Evolutionary conservation across 2,888 invertebrate species (phyloP).

Genomic region (Chydorus sphaericus): DNA sequence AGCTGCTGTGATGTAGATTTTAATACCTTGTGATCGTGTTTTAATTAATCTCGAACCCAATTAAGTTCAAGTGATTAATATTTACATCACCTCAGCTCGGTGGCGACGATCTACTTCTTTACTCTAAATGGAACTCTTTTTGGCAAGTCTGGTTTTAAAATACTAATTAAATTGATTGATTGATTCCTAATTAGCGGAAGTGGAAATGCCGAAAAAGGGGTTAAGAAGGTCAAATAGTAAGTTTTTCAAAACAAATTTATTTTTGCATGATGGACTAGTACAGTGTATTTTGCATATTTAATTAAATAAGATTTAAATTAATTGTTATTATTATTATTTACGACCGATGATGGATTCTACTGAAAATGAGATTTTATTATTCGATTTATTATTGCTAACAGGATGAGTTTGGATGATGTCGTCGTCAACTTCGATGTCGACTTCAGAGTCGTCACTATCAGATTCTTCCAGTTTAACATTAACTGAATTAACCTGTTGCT

Average conservation of each 20-base stretch:
- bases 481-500: slow-evolving; percentile 16
- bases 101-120: slow-evolving; percentile 6
- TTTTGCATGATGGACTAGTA: too few relatives aligned
- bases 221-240: too few relatives aligned
- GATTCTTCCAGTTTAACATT: slow-evolving; percentile 8
- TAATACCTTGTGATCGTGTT: slow-evolving; percentile 5
- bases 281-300: too few relatives aligned
- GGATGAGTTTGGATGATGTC: neutral
- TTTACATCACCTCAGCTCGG: slow-evolving; percentile 8
- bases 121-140: too few relatives aligned
- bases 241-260: too few relatives aligned
- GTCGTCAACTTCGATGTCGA: slow-evolving; percentile 2
- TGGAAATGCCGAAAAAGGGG: too few relatives aligned
- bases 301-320: too few relatives aligned
- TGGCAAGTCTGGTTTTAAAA: too few relatives aligned
- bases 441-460: neutral
- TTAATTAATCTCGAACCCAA: too few relatives aligned
- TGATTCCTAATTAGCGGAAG: too few relatives aligned
- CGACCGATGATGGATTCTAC: slow-evolving; percentile 54
- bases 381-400: slow-evolving; percentile 7
- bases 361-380: slow-evolving; percentile 40
- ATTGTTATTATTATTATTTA: too few relatives aligned
- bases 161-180: too few relatives aligned
- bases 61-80: slow-evolving; percentile 8
- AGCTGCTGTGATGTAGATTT: slow-evolving; percentile 8